Conservation (phyloP, 1,140 invertebrate genomes). For the Sarcophaga bullata region DNA sequence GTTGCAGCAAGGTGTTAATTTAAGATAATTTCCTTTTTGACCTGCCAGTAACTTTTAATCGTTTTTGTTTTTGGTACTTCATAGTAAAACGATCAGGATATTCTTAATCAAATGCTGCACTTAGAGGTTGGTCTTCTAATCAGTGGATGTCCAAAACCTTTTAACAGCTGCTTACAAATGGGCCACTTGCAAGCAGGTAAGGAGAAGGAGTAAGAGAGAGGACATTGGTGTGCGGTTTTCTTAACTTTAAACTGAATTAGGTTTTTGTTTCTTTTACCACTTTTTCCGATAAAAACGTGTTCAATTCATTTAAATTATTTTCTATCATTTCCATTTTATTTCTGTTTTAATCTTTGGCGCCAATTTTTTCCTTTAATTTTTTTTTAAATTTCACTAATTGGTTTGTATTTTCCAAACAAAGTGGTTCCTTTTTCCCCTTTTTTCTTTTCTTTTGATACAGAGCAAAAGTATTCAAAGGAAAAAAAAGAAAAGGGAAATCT, state of each 20-base stretch:
- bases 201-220: neutral
- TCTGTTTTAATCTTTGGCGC: neutral
- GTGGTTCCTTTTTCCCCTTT: neutral
- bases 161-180: slow-evolving; percentile 11
- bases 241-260: neutral
- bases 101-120: neutral
- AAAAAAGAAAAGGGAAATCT: neutral
- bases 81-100: neutral
- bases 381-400: neutral
- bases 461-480: neutral
- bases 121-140: slow-evolving; percentile 26
- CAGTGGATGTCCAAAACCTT: neutral
- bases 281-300: neutral
- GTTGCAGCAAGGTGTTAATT: slow-evolving; percentile 23
- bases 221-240: neutral
- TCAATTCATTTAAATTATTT: neutral
- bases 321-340: neutral
- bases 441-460: neutral
- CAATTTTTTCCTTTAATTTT: neutral
- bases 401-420: neutral
- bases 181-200: neutral
- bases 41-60: neutral
- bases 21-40: neutral
- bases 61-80: neutral
- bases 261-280: neutral